Conservation (phyloP, 1,140 invertebrate species). For the Drosophila oshimai region DNA sequence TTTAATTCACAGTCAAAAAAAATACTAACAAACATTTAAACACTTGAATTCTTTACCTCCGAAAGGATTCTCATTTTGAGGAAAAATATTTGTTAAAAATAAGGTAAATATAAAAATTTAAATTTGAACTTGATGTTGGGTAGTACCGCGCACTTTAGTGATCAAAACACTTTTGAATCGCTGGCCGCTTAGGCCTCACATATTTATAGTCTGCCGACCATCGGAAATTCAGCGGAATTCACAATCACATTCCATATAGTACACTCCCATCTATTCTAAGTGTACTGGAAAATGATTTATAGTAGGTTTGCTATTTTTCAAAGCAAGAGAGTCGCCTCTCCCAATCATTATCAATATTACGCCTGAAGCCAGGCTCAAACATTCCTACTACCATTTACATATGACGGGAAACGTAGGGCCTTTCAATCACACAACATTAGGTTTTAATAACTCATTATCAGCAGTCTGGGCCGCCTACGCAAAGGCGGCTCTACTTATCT, state of each 20-base stretch:
- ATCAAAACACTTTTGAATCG: constrained; percentile 57
- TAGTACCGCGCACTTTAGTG: constrained; percentile 23
- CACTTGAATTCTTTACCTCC: constrained; percentile 41
- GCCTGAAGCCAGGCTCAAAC: background rate
- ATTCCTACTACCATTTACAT: background rate
- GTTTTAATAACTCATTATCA: constrained; percentile 17
- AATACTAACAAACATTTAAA: background rate
- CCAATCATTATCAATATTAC: constrained; percentile 47
- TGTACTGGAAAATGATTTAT: constrained; percentile 65
- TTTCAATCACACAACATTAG: background rate
- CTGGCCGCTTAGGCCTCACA: constrained; percentile 13
- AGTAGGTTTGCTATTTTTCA: constrained; percentile 64
- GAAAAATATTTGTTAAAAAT: background rate
- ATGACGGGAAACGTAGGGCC: background rate
- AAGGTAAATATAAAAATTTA: background rate
- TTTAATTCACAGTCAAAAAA: background rate
- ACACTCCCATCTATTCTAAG: constrained; percentile 11
- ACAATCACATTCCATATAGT: constrained; percentile 56
- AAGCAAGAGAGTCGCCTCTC: constrained; percentile 31
- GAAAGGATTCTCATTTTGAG: constrained; percentile 66
- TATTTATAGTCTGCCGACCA: constrained; percentile 60
- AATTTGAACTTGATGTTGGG: background rate
- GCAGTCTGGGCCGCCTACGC: constrained; percentile 2
- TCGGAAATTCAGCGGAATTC: constrained; percentile 37
- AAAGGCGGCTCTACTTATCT: constrained; percentile 8